Evolutionary conservation across 2,113 vertebrate species (phyloP), one percentile per base, ranked within the genome.

Genomic region (Mirounga angustirostris): DNA sequence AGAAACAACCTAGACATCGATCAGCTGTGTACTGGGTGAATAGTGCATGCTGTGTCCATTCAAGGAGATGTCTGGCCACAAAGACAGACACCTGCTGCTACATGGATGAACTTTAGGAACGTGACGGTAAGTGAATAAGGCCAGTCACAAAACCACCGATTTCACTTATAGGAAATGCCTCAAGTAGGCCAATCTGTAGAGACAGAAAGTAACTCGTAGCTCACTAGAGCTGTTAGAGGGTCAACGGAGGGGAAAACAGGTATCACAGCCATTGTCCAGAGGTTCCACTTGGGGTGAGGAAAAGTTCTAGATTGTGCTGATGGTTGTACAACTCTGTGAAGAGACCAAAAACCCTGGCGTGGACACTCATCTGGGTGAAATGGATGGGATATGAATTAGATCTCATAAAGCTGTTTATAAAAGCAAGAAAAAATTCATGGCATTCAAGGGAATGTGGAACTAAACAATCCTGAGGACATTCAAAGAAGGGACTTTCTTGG

Each of bases 301-400:
- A 24, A 52, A 58, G 63, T 4, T 61, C 83, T 8, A 14, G 82
- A 26, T 4, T 26, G 26, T 9, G 13, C 36, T 14, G 61, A 43
- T 0, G 0, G 4, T 1, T 22, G 43, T 0, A 5, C 18, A 18
- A 14, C 43, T 86, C 58, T 19, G 67, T 0, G 82, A 73, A 7
- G 3, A 13, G 0, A 24, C 59, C 12, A 19, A 3, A 52, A 36
- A 1, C 33, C 33, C 19, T 0, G 14, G 30, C 2, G 7, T 0
- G 2, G 19, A 7, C 5, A 9, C 40, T n/a, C 6, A 15, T n/a
- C n/a, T 12, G 46, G 52, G 24, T 28, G 19, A 46, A 2, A 0
- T 1, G 10, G 6, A 1, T 1, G 12, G 43, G 0, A 1, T 4
- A 3, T 4, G 81, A 58, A 26, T 28, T 5, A 26, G 33, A 18